A percentile compares a stretch with the other conserved stretches of the same genome.
phyloP scores from a whole-genome alignment of 2,797 vertebrate species.

The Lophotriccus pileatus region DNA sequence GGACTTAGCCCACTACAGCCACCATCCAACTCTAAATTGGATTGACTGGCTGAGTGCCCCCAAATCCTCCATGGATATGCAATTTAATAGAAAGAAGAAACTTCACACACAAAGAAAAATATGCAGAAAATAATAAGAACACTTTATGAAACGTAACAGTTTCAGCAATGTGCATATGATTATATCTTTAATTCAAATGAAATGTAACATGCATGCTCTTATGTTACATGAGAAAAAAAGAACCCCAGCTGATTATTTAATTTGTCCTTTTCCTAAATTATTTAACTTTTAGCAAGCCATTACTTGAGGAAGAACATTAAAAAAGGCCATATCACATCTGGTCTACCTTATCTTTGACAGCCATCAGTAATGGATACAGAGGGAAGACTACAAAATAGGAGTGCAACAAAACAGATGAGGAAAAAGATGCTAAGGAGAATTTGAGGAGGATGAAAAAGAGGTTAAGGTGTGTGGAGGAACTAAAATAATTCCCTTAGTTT shows the following conservation, averaged over 20 bases:
- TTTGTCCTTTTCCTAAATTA: neutral
- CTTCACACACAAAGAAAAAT: conserved; percentile 2
- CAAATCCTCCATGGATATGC: conserved; percentile 46
- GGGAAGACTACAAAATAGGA: neutral
- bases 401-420: neutral
- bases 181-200: conserved; percentile 5
- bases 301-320: neutral
- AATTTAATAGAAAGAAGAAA: conserved; percentile 37
- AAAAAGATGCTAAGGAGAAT: neutral
- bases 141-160: neutral
- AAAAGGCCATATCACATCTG: neutral
- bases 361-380: neutral
- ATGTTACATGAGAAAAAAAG: neutral
- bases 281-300: neutral
- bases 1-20: conserved; percentile 39
- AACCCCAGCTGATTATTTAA: neutral
- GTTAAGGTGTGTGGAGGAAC: neutral
- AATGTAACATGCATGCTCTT: neutral
- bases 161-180: neutral
- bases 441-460: neutral
- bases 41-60: conserved; percentile 56
- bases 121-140: conserved; percentile 22
- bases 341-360: neutral
- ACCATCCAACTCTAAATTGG: conserved; percentile 42
- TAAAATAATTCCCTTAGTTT: neutral